phyloP scores from a whole-genome alignment of 2,113 vertebrate genomes.

The Neoarius graeffei region DNA sequence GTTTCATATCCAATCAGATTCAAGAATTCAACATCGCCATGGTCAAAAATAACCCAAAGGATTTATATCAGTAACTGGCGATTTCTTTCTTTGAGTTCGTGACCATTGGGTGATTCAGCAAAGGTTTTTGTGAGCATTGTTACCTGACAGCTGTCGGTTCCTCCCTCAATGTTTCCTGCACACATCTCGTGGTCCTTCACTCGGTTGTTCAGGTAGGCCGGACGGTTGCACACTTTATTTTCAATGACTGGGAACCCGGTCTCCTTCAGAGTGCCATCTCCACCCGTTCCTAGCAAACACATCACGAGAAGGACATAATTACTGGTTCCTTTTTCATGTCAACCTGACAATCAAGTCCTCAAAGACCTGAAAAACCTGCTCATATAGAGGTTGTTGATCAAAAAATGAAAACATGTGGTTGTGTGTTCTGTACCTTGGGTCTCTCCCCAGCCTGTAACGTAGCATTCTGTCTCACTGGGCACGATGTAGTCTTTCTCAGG shows the following conservation, averaged over 20 bases:
- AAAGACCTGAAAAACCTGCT: not conserved
- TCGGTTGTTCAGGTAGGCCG: conserved; percentile 75
- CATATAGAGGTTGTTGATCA: too few species aligned
- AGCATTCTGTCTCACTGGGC: conserved; percentile 81
- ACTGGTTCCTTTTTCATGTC: not conserved
- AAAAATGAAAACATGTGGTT: not conserved
- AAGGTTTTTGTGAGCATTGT: not conserved
- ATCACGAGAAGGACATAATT: not conserved
- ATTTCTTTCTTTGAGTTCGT: not conserved
- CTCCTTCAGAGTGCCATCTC: conserved; percentile 82
- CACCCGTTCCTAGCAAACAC: conserved; percentile 75
- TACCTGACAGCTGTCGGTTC: conserved; percentile 91
- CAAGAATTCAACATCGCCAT: not conserved
- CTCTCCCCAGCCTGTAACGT: conserved; percentile 93
- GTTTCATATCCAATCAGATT: not conserved
- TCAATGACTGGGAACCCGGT: conserved; percentile 91
- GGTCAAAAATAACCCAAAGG: not conserved
- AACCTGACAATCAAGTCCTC: not conserved
- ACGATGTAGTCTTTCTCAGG: conserved; percentile 80
- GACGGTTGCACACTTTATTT: conserved; percentile 90
- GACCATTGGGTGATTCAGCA: not conserved
- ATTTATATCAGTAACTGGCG: not conserved
- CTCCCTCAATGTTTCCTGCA: conserved; percentile 86
- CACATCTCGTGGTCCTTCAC: conserved; percentile 84
- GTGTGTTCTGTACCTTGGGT: conserved; percentile 78